Evolutionary conservation across 2,797 vertebrate genomes (phyloP).

Genomic region (Sebastes cheni): DNA sequence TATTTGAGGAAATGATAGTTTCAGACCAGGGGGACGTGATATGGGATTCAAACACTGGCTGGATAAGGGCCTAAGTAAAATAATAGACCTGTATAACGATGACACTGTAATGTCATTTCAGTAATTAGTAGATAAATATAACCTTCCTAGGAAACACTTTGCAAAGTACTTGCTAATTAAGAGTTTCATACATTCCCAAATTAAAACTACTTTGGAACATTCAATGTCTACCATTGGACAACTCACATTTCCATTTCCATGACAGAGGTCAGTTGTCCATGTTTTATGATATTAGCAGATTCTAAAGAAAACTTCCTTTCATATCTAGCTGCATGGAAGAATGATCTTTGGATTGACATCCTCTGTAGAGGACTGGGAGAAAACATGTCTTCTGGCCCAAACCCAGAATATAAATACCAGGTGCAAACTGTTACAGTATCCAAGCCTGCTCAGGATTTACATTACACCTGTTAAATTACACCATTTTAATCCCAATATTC

Average conservation of each 20-base stretch:
- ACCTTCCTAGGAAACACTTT: no score
- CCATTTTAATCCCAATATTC: background rate
- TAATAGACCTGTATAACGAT: no score
- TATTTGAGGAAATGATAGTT: no score
- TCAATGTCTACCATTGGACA: no score
- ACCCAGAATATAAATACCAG: background rate
- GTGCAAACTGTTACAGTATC: background rate
- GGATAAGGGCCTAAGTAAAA: no score
- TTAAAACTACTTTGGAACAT: no score
- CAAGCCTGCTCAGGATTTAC: fast-evolving
- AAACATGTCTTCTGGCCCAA: background rate
- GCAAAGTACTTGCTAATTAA: no score
- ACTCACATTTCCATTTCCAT: background rate
- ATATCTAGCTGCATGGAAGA: background rate
- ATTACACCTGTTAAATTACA: background rate
- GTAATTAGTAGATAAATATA: no score
- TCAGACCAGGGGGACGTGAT: no score
- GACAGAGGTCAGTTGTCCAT: background rate
- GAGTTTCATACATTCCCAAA: no score
- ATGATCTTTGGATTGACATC: background rate
- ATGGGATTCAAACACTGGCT: no score
- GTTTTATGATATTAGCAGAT: background rate
- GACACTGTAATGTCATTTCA: no score
- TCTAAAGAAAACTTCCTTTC: background rate
- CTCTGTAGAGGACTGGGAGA: background rate